Evolutionary conservation across 2,888 invertebrate genomes (phyloP), one percentile per base, ranked within the genome.

Genomic region (Anthoptus insignis): DNA sequence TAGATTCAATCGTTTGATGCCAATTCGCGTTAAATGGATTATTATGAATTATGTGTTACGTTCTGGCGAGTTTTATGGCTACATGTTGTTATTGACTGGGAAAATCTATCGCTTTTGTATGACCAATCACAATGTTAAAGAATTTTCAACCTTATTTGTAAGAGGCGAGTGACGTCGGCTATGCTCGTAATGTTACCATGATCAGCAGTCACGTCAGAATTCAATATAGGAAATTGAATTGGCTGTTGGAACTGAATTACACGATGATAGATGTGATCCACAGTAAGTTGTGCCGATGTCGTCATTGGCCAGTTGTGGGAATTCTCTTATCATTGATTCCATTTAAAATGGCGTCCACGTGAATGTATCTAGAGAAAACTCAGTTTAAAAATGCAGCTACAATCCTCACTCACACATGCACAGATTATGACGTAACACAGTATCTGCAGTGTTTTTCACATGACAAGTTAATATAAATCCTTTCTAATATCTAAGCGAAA

Each of bases 21-120:
- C 69, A 74, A 75, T 71, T 71, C 68, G 74, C 72, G 75, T 73
- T 74, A 74, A 75, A 74, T 75, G 74, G 75, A 75, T 75, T 74
- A 74, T 68, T 69, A 67, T 72, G 73, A 73, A 61, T 72, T 69
- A 74, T 68, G 70, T 64, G 64, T 58, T 64, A 39, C 52, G 58
- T 64, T 64, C 64, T 52, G 64, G 52, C 52, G 21, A 64, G 57
- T 58, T 64, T 64, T 64, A 64, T 64, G 58, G 45, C 52, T 58
- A 52, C 64, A 64, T 52, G 64, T 64, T 64, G 64, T 58, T 64
- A 64, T 64, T 64, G 64, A 64, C 57, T 64, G 64, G 64, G 64
- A 64, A 58, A 64, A 64, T 64, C 57, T 64, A 64, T 64, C 50
- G 64, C 58, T 22, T 52, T 16, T 58, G 57, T 64, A 57, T 50